Conservation (phyloP, 1,140 invertebrate genomes). For the Drosophila tsacasi region DNA sequence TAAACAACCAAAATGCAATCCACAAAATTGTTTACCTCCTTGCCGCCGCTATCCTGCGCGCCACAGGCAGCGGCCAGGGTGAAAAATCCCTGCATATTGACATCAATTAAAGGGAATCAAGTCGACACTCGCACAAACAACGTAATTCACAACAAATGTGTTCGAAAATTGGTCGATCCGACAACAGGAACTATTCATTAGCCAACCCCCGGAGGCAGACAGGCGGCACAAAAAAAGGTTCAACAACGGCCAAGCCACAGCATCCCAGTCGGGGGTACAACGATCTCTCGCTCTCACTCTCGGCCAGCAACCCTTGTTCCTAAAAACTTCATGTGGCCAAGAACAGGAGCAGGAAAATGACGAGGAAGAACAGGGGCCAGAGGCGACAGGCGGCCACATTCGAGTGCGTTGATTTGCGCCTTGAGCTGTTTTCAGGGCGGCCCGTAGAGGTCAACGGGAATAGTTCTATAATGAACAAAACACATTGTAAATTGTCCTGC, state of each 20-base stretch:
- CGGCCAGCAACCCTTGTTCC: conserved; percentile 65
- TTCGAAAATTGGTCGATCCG: conserved; percentile 55
- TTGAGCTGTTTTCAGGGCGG: conserved; percentile 54
- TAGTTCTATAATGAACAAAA: conserved; percentile 84
- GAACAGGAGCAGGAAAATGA: conserved; percentile 19
- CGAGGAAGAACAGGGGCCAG: conserved; percentile 4
- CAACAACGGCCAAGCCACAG: conserved; percentile 61
- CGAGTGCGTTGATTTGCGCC: conserved; percentile 71
- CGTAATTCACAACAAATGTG: conserved; percentile 84
- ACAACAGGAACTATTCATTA: conserved; percentile 77
- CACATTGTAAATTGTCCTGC: conserved; percentile 82
- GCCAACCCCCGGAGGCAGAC: conserved; percentile 55
- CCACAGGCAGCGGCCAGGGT: background rate
- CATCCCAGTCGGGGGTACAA: conserved; percentile 57
- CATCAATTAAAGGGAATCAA: conserved; percentile 84
- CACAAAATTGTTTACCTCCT: conserved; percentile 45
- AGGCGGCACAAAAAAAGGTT: conserved; percentile 58
- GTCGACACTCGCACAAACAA: conserved; percentile 82
- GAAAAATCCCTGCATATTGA: conserved; percentile 82
- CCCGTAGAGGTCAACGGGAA: conserved; percentile 70
- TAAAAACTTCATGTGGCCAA: conserved; percentile 49
- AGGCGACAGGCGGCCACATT: conserved; percentile 65
- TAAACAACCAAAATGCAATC: conserved; percentile 73
- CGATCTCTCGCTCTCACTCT: background rate
- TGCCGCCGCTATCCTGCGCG: background rate